These are phyloP conservation scores for Palythoa grandiflora DNA, from an alignment of 92 coral and sea anemone species.

Conservation along the genomic window DNA sequence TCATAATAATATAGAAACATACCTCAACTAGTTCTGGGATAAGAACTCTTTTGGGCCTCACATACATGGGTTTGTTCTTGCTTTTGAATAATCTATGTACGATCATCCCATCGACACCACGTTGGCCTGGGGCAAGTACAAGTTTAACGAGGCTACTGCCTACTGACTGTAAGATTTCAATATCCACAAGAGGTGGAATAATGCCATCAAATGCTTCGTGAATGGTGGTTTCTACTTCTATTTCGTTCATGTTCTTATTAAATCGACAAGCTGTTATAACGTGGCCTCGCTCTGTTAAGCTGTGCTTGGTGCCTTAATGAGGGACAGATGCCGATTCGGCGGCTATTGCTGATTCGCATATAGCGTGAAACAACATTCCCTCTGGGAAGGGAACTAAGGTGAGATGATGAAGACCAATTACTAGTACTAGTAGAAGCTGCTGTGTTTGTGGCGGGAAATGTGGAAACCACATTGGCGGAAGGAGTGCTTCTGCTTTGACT, in stretches of 20 bases:
- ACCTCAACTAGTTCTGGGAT: conserved; percentile 43
- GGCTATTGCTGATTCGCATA: conserved; percentile 36
- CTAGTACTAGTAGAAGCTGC: conserved; percentile 11
- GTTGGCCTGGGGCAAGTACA: conserved; percentile 44
- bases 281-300: conserved; percentile 65
- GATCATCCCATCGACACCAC: conserved; percentile 39
- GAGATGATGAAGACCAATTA: conserved; percentile 32
- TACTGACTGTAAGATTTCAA: conserved; percentile 35
- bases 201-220: conserved; percentile 63
- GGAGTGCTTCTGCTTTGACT: conserved; percentile 22
- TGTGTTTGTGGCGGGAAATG: conserved; percentile 22
- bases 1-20: conserved; percentile 30
- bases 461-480: neutral
- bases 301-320: conserved; percentile 41
- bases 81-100: conserved; percentile 26
- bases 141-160: conserved; percentile 11
- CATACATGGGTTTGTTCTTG: conserved; percentile 44
- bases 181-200: conserved; percentile 47
- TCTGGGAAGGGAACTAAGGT: conserved; percentile 15
- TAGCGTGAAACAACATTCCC: conserved; percentile 30
- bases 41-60: conserved; percentile 38
- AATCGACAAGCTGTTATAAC: conserved; percentile 63
- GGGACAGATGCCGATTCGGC: conserved; percentile 47
- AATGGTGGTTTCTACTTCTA: conserved; percentile 61
- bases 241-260: conserved; percentile 60